phyloP scores from a whole-genome alignment of 1,140 invertebrate genomes.

The Muscidifurax raptorellus region DNA sequence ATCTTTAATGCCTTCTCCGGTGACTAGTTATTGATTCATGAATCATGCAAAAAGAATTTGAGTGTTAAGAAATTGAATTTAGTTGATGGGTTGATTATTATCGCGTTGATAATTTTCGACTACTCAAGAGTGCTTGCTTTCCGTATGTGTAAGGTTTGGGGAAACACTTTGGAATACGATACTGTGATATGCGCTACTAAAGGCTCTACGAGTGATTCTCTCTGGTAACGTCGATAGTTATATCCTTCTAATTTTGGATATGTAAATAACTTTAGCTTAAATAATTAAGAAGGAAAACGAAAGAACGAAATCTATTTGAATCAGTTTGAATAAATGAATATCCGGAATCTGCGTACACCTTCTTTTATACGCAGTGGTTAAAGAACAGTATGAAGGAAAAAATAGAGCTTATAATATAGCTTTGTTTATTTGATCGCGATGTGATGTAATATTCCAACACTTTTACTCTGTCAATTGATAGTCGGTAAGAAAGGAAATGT shows the following conservation, averaged over 20 bases:
- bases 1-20: neutral
- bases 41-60: neutral
- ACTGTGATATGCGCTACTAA: conserved; percentile 75
- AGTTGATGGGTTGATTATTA: neutral
- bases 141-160: conserved; percentile 19
- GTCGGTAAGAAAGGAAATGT: neutral
- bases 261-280: conserved; percentile 61
- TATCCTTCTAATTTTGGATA: conserved; percentile 35
- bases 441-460: conserved; percentile 35
- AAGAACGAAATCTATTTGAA: conserved; percentile 16
- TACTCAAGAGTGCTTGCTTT: conserved; percentile 32
- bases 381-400: conserved; percentile 41
- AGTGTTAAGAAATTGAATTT: neutral
- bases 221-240: conserved; percentile 48
- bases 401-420: conserved; percentile 32
- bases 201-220: conserved; percentile 61
- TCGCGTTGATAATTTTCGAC: neutral
- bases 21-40: neutral
- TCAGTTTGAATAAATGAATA: conserved; percentile 7
- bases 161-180: conserved; percentile 66
- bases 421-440: conserved; percentile 30
- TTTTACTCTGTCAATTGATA: conserved; percentile 44
- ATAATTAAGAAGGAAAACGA: conserved; percentile 23
- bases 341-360: neutral
- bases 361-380: neutral